Evolutionary conservation across 2,888 invertebrate genomes (phyloP).

Genomic region (Drosophila imparisetae): DNA sequence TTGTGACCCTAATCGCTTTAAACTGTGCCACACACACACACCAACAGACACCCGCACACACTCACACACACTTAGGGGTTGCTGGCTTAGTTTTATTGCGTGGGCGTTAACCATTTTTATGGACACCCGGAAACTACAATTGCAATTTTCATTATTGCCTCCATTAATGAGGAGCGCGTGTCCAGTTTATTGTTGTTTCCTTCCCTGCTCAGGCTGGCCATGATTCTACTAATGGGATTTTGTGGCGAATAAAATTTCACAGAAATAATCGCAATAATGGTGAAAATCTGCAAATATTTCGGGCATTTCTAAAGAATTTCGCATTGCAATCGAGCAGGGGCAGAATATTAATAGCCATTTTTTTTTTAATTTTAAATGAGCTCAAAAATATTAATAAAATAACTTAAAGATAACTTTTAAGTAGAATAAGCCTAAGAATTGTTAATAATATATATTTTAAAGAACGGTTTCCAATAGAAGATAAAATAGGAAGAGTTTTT

Average conservation of each 20-base stretch:
- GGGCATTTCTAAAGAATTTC: not conserved
- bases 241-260: not conserved
- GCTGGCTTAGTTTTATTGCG: slow-evolving; percentile 60
- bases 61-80: slow-evolving; percentile 55
- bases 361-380: not conserved
- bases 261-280: slow-evolving; percentile 1
- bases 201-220: not conserved
- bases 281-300: not conserved
- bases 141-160: slow-evolving; percentile 60
- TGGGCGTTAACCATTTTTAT: slow-evolving; percentile 74
- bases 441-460: too few relatives aligned
- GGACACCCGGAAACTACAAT: slow-evolving; percentile 61
- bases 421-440: too few relatives aligned
- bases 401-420: rapidly evolving
- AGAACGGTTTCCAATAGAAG: not conserved
- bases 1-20: slow-evolving; percentile 79
- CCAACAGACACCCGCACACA: slow-evolving; percentile 5
- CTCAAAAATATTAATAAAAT: not conserved
- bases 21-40: slow-evolving; percentile 56
- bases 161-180: slow-evolving; percentile 60
- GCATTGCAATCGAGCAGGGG: not conserved
- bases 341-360: not conserved
- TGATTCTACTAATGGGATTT: slow-evolving; percentile 7
- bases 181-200: slow-evolving; percentile 45
- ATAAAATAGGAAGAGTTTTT: not conserved